Conservation (phyloP, 2,797 vertebrate genomes). For the Calcarius lapponicus region DNA sequence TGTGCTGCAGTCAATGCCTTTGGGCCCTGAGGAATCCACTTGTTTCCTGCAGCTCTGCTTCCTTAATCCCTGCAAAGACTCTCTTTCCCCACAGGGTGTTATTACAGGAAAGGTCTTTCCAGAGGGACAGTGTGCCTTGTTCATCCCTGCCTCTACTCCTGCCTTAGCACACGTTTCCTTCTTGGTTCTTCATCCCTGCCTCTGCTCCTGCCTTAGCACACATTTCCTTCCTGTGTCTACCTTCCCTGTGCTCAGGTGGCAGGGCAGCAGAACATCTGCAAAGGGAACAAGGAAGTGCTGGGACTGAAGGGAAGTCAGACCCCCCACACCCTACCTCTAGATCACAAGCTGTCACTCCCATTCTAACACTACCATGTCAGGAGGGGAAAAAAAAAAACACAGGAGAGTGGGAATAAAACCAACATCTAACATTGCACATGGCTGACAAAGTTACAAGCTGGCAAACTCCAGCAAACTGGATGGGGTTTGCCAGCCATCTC, state of each 20-base stretch:
- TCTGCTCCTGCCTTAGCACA: background rate
- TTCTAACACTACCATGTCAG: background rate
- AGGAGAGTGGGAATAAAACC: background rate
- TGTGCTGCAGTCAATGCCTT: background rate
- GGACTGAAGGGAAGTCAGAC: background rate
- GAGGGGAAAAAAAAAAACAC: background rate
- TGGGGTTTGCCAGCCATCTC: background rate
- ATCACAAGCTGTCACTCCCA: background rate
- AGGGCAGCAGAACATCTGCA: background rate
- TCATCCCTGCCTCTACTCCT: background rate
- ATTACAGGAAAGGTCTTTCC: background rate
- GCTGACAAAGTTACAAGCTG: background rate
- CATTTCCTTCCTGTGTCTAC: background rate
- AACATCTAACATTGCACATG: accelerated
- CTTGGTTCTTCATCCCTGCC: background rate
- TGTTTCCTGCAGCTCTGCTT: background rate
- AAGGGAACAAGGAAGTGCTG: background rate
- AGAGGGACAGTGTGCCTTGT: background rate
- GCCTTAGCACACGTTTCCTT: background rate
- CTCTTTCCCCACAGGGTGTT: background rate
- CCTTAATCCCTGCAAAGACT: background rate
- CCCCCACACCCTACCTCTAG: no score
- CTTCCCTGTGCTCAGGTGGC: background rate
- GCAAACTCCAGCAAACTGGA: background rate
- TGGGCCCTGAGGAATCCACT: background rate